These are phyloP conservation scores for Pelmatolapia mariae DNA, from an alignment of 2,113 vertebrate genomes.

Conservation along the genomic window DNA sequence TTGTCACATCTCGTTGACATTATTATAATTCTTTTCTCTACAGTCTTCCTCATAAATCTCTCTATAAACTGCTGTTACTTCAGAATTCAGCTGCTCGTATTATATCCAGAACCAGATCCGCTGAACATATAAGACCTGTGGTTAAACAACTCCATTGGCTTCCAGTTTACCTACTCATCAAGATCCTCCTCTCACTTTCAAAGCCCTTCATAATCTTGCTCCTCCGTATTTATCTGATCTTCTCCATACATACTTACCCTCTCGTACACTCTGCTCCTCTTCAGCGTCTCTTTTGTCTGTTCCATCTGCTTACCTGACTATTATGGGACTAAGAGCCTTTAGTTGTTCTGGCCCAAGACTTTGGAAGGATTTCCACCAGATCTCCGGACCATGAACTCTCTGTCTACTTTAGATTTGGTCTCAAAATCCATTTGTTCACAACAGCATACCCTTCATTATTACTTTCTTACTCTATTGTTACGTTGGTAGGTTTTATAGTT, in stretches of 20 bases:
- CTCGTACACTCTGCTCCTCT: not conserved
- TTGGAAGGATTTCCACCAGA: not conserved
- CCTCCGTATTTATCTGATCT: rapidly evolving
- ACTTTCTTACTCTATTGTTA: not conserved
- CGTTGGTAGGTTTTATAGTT: not conserved
- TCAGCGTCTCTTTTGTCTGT: not conserved
- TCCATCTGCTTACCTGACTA: not conserved
- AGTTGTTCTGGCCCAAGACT: not conserved
- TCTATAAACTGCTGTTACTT: not conserved
- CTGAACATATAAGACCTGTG: not conserved
- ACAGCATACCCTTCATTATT: rapidly evolving
- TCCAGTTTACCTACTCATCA: no score
- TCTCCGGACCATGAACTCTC: rapidly evolving
- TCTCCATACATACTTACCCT: not conserved
- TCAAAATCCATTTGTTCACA: not conserved
- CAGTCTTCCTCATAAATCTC: not conserved
- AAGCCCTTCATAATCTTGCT: not conserved
- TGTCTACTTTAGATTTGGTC: not conserved
- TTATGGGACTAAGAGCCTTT: rapidly evolving
- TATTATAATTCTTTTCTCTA: rapidly evolving
- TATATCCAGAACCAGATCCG: not conserved
- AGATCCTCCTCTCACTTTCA: no score
- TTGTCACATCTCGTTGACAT: rapidly evolving
- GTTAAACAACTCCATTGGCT: not conserved
- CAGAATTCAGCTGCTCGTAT: not conserved